phyloP scores from a whole-genome alignment of 2,797 vertebrate species.

The Halcyon chelicuti region DNA sequence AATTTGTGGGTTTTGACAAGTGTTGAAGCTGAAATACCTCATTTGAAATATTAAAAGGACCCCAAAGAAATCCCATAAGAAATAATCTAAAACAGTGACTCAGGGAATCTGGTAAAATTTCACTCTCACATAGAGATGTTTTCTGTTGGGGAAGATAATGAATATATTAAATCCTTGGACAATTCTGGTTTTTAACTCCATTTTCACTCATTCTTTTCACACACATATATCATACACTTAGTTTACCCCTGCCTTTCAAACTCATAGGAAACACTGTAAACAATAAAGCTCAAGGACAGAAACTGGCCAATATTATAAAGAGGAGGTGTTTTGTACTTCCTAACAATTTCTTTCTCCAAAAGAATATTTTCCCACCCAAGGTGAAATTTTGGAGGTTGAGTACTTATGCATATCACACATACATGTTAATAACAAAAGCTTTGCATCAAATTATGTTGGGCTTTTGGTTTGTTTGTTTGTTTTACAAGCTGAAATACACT shows the following conservation, averaged over 20 bases:
- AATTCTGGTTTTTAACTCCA: not conserved
- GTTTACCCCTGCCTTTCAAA: conserved; percentile 10
- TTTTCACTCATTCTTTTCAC: not conserved
- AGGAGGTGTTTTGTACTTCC: not conserved
- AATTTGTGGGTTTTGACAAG: not conserved
- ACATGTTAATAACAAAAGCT: not conserved
- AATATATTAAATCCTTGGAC: not conserved
- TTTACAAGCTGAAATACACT: not conserved
- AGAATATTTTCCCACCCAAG: not conserved
- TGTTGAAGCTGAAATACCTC: not conserved
- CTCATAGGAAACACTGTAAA: not conserved
- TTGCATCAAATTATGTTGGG: not conserved
- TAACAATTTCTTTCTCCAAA: not conserved
- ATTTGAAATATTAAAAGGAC: not conserved
- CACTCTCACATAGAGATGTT: not conserved
- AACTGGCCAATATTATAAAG: not conserved
- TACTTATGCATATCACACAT: not conserved
- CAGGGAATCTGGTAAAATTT: not conserved
- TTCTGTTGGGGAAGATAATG: not conserved
- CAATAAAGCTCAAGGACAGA: conserved; percentile 3
- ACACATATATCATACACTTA: not conserved
- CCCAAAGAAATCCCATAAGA: not conserved
- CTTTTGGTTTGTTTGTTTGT: too few species aligned
- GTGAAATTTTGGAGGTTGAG: not conserved
- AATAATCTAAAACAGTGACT: not conserved